These are phyloP conservation scores for Pseudanteris insignis DNA, from an alignment of 2,888 invertebrate species.

Conservation along the genomic window DNA sequence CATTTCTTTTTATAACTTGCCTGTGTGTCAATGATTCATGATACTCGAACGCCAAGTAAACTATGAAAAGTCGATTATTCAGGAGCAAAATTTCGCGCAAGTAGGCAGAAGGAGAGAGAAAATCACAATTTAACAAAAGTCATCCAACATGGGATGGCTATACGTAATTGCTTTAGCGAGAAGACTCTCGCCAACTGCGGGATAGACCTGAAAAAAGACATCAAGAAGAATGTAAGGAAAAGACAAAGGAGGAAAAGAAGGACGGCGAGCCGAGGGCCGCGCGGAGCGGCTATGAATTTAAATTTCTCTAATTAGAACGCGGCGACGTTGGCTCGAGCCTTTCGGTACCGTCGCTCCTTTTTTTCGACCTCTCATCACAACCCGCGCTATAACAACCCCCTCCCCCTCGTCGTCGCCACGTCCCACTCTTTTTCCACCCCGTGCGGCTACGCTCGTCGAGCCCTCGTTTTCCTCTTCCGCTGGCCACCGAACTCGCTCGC, in stretches of 20 bases:
- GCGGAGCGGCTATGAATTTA: slow-evolving; percentile 64
- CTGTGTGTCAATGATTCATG: slow-evolving; percentile 4
- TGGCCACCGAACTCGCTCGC: slow-evolving; percentile 52
- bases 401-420: slow-evolving; percentile 24
- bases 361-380: slow-evolving; percentile 44
- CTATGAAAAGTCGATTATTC: slow-evolving; percentile 45
- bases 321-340: slow-evolving; percentile 47
- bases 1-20: neutral
- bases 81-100: slow-evolving; percentile 44
- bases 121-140: slow-evolving; percentile 56
- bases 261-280: slow-evolving; percentile 50
- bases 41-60: slow-evolving; percentile 6
- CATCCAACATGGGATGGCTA: slow-evolving; percentile 46
- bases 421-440: too few species aligned
- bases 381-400: slow-evolving; percentile 40
- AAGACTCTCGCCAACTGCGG: slow-evolving; percentile 50
- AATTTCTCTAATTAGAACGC: slow-evolving; percentile 65
- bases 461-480: slow-evolving; percentile 48
- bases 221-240: slow-evolving; percentile 33
- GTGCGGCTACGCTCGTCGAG: slow-evolving; percentile 36
- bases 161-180: slow-evolving; percentile 61
- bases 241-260: slow-evolving; percentile 43
- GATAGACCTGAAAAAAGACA: slow-evolving; percentile 27
- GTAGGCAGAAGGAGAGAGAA: slow-evolving; percentile 6
- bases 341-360: slow-evolving; percentile 41